Base-by-base conservation (phyloP, 2,888 invertebrate species). In the Eudemis profundana region DNA sequence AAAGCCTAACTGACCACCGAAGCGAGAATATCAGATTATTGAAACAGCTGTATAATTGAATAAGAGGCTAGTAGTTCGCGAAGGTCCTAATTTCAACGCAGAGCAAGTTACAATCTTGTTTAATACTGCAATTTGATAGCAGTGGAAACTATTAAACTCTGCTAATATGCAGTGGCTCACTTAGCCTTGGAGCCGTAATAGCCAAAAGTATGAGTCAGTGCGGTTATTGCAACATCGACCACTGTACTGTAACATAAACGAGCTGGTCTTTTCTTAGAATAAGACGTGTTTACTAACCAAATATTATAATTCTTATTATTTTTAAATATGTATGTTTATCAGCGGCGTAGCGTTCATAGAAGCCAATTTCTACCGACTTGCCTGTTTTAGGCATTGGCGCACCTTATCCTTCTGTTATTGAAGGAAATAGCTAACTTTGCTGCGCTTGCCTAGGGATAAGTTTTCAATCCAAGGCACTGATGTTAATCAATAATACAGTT, bases 171-270 rank as follows among this genome's bases (percentile, higher is more conserved):
- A 81, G 80, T 78, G 76, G 72, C 72, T 79, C 75, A 75, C 67
- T 78, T 78, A 82, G 79, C 87, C 87, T 87, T 88, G 74, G 69
- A 73, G 77, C 74, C 60, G 74, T 82, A 82, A 83, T 82, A 84
- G 78, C 81, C 78, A 76, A 82, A 85, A 80, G 78, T 77, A 78
- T 87, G 86, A 87, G 76, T 87, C 89, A 87, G 74, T 75, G 68
- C 68, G 73, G 76, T 77, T 78, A 75, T 76, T 81, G 78, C 83
- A 78, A 79, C 78, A 77, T 70, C 71, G 69, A 68, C 72, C 66
- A 66, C 70, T 61, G 68, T 69, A 66, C 70, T 61, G 68, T 69
- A 74, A 68, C 69, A 71, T 74, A 75, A 73, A 70, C 74, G 71
- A 73, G 74, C 68, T 68, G 66, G 69, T 63, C 68, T 76, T 74